Evolutionary conservation across 2,888 invertebrate genomes (phyloP).

Genomic region (Brenthis hecate): DNA sequence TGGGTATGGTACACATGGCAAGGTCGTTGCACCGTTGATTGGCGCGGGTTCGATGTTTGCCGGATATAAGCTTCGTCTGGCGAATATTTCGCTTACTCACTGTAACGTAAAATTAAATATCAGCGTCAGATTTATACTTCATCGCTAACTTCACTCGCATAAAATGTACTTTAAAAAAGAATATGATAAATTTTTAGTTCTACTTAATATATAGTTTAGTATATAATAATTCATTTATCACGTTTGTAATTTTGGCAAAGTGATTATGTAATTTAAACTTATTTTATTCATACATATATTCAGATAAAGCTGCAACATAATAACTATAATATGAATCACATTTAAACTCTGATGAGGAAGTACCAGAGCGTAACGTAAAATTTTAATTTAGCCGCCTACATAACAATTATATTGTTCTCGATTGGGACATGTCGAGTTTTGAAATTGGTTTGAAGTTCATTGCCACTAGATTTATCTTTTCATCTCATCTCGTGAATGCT

Average conservation of each 20-base stretch:
- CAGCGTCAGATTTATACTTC: not conserved
- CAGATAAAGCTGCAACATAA: not conserved
- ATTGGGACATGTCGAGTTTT: conserved; percentile 32
- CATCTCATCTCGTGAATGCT: conserved; percentile 33
- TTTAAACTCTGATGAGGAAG: conserved; percentile 2
- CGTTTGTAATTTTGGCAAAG: no score
- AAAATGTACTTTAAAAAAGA: no score
- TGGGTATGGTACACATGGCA: conserved; percentile 38
- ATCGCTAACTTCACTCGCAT: no score
- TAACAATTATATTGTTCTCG: conserved; percentile 34
- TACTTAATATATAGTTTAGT: no score
- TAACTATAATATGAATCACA: conserved; percentile 1
- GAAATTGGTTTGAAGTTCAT: conserved; percentile 38
- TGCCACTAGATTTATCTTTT: conserved; percentile 37
- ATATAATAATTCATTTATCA: no score
- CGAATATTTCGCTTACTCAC: conserved; percentile 39
- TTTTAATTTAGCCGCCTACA: conserved; percentile 22
- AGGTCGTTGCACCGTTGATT: conserved; percentile 47
- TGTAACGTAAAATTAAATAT: conserved; percentile 24
- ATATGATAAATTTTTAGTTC: no score
- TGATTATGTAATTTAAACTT: no score
- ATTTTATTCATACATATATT: no score
- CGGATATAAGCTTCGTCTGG: conserved; percentile 43
- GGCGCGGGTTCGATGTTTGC: conserved; percentile 42
- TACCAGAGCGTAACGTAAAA: conserved; percentile 11